Evolutionary conservation across 2,797 vertebrate species (phyloP).

Genomic region (Odontamblyopus rebecca): DNA sequence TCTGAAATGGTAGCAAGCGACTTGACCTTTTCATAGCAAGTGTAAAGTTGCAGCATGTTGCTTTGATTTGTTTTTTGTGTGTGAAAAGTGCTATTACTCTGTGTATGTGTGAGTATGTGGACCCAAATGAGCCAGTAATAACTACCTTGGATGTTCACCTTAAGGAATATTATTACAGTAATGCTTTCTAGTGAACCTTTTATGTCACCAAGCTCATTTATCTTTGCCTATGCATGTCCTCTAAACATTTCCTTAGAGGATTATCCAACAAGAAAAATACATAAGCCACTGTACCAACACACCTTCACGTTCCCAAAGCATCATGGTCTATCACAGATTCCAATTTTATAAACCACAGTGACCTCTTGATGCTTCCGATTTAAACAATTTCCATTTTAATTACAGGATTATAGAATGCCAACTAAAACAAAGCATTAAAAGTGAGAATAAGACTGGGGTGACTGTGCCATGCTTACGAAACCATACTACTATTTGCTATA

Average conservation of each 20-base stretch:
- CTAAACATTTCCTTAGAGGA: conserved; percentile 33
- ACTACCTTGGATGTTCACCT: conserved; percentile 65
- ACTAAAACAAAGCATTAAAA: neutral
- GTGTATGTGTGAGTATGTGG: conserved; percentile 13
- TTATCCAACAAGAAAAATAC: neutral
- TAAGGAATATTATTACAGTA: conserved; percentile 47
- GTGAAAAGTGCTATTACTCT: neutral
- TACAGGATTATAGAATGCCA: neutral
- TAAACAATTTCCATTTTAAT: neutral
- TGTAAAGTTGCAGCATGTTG: conserved; percentile 13
- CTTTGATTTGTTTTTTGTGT: conserved; percentile 29
- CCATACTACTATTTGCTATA: too few species aligned
- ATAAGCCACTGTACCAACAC: neutral
- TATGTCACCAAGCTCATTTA: conserved; percentile 28
- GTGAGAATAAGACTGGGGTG: neutral
- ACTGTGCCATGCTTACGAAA: neutral
- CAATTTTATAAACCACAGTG: neutral
- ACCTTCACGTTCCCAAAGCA: neutral
- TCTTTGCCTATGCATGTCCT: conserved; percentile 46
- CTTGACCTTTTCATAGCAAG: conserved; percentile 54
- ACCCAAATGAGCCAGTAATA: conserved; percentile 46
- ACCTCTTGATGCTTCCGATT: neutral
- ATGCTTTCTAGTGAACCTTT: conserved; percentile 15
- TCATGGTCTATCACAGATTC: neutral
- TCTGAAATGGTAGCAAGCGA: conserved; percentile 31